A percentile compares a stretch with the other conserved stretches of the same genome.
These are phyloP conservation scores for Blastobasis adustella DNA, from an alignment of 2,888 invertebrate genomes.

Conservation along the genomic window DNA sequence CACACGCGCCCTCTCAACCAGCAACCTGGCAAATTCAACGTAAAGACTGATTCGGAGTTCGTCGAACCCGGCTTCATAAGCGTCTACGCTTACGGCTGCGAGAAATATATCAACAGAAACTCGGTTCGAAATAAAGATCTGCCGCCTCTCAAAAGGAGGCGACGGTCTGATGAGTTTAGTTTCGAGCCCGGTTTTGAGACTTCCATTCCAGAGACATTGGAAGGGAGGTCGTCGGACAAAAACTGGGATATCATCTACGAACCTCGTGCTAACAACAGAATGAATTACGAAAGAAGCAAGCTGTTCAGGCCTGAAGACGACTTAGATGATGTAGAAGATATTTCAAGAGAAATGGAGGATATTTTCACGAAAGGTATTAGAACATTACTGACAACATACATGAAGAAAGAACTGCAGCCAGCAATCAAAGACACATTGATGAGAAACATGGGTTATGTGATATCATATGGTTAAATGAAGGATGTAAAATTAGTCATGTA, in stretches of 20 bases:
- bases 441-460: conserved; percentile 90
- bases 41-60: conserved; percentile 87
- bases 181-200: conserved; percentile 48
- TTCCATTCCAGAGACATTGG: conserved; percentile 26
- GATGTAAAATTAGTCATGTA: conserved; percentile 1
- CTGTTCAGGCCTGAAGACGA: conserved; percentile 68
- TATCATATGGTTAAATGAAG: conserved; percentile 81
- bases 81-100: conserved; percentile 89
- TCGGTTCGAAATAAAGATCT: conserved; percentile 54
- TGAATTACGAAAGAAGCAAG: conserved; percentile 64
- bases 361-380: conserved; percentile 89
- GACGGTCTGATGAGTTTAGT: conserved; percentile 57
- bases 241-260: conserved; percentile 55
- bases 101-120: conserved; percentile 69
- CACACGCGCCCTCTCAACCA: conserved; percentile 81
- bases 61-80: conserved; percentile 90
- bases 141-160: conserved; percentile 43
- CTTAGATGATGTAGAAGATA: conserved; percentile 77
- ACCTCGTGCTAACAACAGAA: conserved; percentile 37
- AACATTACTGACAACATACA: conserved; percentile 85
- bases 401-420: conserved; percentile 88
- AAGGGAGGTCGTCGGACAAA: conserved; percentile 39
- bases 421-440: conserved; percentile 90
- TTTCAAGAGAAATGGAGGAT: conserved; percentile 88
- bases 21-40: conserved; percentile 81